Evolutionary conservation across 2,113 vertebrate genomes (phyloP), one percentile per base, ranked within the genome.

Genomic region (Tragulus kanchil): DNA sequence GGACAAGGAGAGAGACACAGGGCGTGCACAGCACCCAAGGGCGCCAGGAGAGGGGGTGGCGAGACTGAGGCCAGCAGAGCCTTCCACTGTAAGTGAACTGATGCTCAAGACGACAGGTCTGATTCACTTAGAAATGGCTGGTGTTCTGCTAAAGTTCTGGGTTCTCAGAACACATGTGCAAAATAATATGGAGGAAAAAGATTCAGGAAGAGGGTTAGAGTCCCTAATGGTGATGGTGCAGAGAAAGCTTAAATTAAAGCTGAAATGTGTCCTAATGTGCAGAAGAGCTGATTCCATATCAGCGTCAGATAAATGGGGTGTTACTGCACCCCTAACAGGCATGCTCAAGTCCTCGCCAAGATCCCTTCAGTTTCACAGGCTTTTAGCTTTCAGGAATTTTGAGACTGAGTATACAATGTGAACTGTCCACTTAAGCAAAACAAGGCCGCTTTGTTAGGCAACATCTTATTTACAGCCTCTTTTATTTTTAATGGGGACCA

Each of bases 381-480:
- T 78, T 36, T 61, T 6, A 12, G n/a, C 31, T 59, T 90, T 50
- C 17, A 69, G 65, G 31, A 78, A 28, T n/a, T 73, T 73, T 50
- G 0, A 42, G 48, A 48, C 6, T 17, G 31, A 52, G n/a, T 17
- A 56, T 1, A 50, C 17, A 21, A 2, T 4, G 11, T 79, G n/a
- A 93, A 78, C 5, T 61, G 21, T 56, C 62, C 69, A 25, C 88
- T 81, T 71, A 61, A 52, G 52, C 36, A 59, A 77, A 96, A 78
- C 36, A n/a, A 45, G 67, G 16, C 67, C 42, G 62, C 23, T 85
- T 85, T 54, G 3, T 25, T 10, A 42, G 21, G 58, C 13, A n/a
- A 67, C 9, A 10, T 8, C 23, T 77, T 54, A 26, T 26, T 81
- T 19, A 64, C 10, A 25, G 85, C 42, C n/a, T 61, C 45, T 48